Evolutionary conservation across 1,140 invertebrate genomes (phyloP).

Genomic region (Pteromalus puparum): DNA sequence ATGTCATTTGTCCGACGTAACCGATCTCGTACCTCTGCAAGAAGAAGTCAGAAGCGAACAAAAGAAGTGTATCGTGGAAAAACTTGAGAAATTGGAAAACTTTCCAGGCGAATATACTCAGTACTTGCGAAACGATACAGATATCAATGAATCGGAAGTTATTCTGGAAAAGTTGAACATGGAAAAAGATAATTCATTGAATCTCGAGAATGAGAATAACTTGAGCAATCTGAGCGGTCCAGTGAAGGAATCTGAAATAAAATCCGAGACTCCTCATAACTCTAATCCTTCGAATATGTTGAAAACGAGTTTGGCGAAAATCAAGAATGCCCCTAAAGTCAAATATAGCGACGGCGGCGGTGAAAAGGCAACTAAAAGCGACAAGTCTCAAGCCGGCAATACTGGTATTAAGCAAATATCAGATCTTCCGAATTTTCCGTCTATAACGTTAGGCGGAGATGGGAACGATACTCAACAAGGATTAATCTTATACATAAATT

Average conservation of each 20-base stretch:
- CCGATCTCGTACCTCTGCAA: not conserved
- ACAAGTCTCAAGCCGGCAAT: not conserved
- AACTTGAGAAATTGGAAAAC: not conserved
- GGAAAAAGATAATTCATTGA: not conserved
- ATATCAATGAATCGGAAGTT: not conserved
- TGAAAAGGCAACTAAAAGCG: no score
- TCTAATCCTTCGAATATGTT: no score
- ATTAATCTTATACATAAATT: constrained; percentile 13
- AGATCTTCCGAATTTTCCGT: not conserved
- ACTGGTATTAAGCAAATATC: not conserved
- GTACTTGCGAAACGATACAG: not conserved
- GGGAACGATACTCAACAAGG: not conserved
- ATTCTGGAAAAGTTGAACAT: not conserved
- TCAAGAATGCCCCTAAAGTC: no score
- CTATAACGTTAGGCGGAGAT: not conserved
- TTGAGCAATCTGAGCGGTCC: no score
- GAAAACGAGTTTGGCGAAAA: no score
- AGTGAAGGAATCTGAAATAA: no score
- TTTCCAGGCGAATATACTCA: not conserved
- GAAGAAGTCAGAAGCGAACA: not conserved
- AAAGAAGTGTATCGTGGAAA: not conserved
- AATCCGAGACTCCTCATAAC: no score
- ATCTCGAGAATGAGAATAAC: no score
- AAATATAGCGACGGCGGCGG: no score
- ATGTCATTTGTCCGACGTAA: not conserved